Conservation (phyloP, 2,888 invertebrate genomes). For the Leptinotarsa tumamoca region DNA sequence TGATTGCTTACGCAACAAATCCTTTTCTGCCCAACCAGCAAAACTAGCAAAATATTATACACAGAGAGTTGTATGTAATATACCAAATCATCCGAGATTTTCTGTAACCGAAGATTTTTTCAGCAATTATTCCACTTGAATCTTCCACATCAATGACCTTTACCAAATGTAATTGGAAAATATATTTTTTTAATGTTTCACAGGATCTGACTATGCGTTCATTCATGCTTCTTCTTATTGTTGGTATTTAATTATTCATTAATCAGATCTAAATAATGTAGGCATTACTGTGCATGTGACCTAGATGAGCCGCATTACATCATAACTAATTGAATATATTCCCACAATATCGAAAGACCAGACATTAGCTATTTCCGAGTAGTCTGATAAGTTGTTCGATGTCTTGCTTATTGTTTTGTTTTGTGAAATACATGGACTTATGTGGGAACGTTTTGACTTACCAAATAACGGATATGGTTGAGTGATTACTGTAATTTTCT, state of each 20-base stretch:
- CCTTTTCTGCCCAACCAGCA: too few relatives aligned
- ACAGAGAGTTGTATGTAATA: too few relatives aligned
- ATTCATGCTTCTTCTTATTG: background rate
- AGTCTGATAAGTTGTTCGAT: background rate
- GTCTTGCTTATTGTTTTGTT: background rate
- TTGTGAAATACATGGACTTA: background rate
- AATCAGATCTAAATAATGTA: background rate
- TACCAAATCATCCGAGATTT: too few relatives aligned
- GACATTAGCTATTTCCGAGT: background rate
- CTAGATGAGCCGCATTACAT: conserved; percentile 4
- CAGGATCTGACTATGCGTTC: background rate
- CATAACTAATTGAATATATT: conserved; percentile 5
- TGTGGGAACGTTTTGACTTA: background rate
- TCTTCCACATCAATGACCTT: background rate
- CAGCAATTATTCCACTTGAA: background rate
- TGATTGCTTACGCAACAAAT: too few relatives aligned
- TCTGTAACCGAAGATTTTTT: too few relatives aligned
- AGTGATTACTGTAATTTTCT: background rate
- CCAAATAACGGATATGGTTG: conserved; percentile 3
- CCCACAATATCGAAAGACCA: background rate
- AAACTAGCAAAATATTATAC: too few relatives aligned
- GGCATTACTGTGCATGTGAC: background rate
- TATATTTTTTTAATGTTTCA: background rate
- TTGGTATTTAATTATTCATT: background rate
- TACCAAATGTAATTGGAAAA: background rate